Evolutionary conservation across 2,113 vertebrate genomes (phyloP).

Genomic region (Bettongia penicillata): DNA sequence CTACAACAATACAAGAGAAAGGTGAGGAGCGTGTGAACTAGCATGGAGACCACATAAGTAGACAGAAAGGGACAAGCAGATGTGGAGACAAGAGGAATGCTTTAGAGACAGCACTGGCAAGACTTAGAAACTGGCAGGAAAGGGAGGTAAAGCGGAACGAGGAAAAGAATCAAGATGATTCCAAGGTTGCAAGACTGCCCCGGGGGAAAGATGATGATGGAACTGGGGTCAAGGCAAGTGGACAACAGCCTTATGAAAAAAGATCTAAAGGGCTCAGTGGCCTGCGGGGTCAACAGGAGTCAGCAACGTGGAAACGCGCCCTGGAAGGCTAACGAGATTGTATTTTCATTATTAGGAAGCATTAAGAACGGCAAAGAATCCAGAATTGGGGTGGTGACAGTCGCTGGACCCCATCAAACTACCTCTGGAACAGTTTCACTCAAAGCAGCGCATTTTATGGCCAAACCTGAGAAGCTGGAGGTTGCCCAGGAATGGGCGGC

Average conservation of each 20-base stretch:
- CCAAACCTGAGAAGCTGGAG: background rate
- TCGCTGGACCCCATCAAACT: background rate
- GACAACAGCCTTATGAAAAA: background rate
- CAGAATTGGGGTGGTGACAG: background rate
- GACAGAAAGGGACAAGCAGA: background rate
- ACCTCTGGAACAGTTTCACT: background rate
- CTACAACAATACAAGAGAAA: background rate
- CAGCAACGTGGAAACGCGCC: background rate
- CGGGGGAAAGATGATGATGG: background rate
- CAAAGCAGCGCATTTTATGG: background rate
- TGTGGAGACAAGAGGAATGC: background rate
- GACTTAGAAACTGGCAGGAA: background rate
- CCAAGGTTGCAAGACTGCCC: background rate
- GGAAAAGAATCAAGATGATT: background rate
- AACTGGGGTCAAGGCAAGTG: background rate
- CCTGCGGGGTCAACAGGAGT: background rate
- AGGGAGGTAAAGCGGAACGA: background rate
- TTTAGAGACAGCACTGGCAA: background rate
- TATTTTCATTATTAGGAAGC: background rate
- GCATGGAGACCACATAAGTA: background rate
- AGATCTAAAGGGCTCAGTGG: background rate
- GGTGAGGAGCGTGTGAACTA: background rate
- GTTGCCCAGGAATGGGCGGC: background rate
- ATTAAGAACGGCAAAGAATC: background rate
- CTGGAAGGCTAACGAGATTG: background rate